Base-by-base conservation (phyloP, 1,140 invertebrate species). In the Bathynomus jamesi region DNA sequence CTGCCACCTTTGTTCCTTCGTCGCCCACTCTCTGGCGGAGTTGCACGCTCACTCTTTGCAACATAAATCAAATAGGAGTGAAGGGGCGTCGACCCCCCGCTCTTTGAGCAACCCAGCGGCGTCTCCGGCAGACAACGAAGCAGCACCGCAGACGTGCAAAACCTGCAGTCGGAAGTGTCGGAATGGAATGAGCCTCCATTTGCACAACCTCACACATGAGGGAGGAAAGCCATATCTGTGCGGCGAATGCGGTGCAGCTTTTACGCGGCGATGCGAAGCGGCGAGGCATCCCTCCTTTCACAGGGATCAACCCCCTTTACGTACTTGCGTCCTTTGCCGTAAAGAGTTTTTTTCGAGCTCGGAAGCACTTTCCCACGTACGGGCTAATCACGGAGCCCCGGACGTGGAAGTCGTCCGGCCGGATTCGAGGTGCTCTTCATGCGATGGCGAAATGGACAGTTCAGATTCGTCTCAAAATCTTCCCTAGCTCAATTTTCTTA, bases 161-260 rank as follows among this genome's bases (percentile, higher is more conserved):
- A 69, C 53, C 17, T 69, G 67, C n/a, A 61, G 67, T 24, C 40
- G 67, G 28, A 28, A 61, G 24, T 69, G 67, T 69, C 40, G 67
- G 27, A 61, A 30, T 61, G 28, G 29, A 4, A 61, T n/a, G 25
- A 69, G 46, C 28, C 21, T 53, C 0, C 29, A 53, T 21, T 29
- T 69, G 13, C 67, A 69, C 28, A 61, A 69, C 29, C 53, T 69
- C 5, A 69, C 67, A 5, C 67, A 69, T 28, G 67, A 69, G 28
- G 67, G 67, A 28, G 67, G 53, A 17, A 32, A 61, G n/a, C 67
- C 67, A 13, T 69, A 69, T 60, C 21, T 69, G 25, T 69, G 67
- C 31, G 32, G 67, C 13, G 40, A 69, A 17, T 69, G 67, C n/a
- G 67, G 67, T 4, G 21, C 67, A 1, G 32, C 67, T 28, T 69